Evolutionary conservation across 1,140 invertebrate genomes (phyloP).

Genomic region (Dendrolimus punctatus): DNA sequence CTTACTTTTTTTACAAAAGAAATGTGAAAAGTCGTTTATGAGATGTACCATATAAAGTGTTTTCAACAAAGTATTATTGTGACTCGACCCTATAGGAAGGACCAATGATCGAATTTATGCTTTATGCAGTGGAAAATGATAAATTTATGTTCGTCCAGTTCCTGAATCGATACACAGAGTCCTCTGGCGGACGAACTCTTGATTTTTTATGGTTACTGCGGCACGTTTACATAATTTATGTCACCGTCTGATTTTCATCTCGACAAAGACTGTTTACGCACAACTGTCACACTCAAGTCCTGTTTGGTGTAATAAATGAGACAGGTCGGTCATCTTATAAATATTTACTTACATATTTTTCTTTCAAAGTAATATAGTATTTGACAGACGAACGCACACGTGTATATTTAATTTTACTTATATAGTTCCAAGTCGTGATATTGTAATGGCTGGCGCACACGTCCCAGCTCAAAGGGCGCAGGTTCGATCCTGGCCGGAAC

Average conservation of each 20-base stretch:
- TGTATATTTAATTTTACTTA: no score
- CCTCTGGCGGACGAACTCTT: constrained; percentile 38
- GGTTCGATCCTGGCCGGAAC: no score
- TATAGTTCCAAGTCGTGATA: no score
- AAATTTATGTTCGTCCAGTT: constrained; percentile 69
- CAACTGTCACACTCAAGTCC: background rate
- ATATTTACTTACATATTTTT: background rate
- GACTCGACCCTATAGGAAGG: constrained; percentile 39
- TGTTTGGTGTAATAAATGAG: no score
- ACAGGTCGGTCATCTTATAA: no score
- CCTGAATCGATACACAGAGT: constrained; percentile 48
- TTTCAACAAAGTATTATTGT: constrained; percentile 22
- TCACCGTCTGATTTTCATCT: constrained; percentile 15
- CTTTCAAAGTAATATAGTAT: background rate
- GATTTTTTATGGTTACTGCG: constrained; percentile 63
- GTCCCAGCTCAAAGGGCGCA: no score
- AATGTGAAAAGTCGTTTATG: no score
- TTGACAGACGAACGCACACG: background rate
- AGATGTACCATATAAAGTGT: background rate
- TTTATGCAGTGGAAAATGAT: constrained; percentile 70
- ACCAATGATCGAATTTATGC: constrained; percentile 68
- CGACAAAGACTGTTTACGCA: background rate
- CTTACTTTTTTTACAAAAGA: no score
- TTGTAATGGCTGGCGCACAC: no score
- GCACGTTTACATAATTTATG: constrained; percentile 64